Evolutionary conservation across 2,888 invertebrate species (phyloP).

Genomic region (Caenorhabditis drosophilae): DNA sequence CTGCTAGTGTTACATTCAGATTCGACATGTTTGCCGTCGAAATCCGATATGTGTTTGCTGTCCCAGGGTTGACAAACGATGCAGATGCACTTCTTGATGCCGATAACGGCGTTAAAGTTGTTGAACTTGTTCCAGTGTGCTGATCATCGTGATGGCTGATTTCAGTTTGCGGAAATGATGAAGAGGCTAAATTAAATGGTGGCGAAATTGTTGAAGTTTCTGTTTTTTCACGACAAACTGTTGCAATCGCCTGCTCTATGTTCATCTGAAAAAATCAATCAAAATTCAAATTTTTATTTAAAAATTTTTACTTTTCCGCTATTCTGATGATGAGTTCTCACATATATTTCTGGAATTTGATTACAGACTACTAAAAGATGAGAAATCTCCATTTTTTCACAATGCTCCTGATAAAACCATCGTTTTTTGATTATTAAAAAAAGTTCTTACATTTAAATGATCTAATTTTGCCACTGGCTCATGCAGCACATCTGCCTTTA

Average conservation of each 20-base stretch:
- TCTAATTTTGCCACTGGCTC: conserved; percentile 18
- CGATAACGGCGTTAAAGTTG: not conserved
- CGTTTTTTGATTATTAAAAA: conserved; percentile 3
- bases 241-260: conserved; percentile 3
- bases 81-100: conserved; percentile 14
- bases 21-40: conserved; percentile 2
- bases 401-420: conserved; percentile 11
- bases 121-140: too few species aligned
- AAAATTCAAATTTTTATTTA: too few species aligned
- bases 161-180: not conserved
- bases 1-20: conserved; percentile 1
- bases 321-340: not conserved
- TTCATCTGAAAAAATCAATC: too few species aligned
- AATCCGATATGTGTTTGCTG: conserved; percentile 14
- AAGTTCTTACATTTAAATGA: conserved; percentile 20
- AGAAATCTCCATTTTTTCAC: conserved; percentile 4
- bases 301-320: too few species aligned
- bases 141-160: conserved; percentile 12
- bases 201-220: not conserved
- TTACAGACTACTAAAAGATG: conserved; percentile 28
- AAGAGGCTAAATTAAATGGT: not conserved
- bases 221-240: conserved; percentile 4
- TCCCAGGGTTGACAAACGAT: conserved; percentile 2
- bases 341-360: conserved; percentile 6
- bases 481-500: conserved; percentile 36